Evolutionary conservation across 37 sponge, comb jelly and placozoan genomes (phyloP).

Genomic region (Halisarca cf. caerulea): DNA sequence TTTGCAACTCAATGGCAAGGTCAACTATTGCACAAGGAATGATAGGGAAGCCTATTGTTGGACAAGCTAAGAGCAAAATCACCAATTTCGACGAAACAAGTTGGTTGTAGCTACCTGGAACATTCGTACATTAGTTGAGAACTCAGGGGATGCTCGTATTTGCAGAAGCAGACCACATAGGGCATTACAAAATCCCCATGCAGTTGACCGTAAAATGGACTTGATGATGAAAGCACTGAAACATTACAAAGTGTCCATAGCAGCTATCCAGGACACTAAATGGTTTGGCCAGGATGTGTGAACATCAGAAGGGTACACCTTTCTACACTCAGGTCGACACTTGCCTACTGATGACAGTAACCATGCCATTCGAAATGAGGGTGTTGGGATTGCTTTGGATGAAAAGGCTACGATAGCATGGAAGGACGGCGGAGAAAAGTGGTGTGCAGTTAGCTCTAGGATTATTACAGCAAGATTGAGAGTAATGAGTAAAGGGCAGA

Average conservation of each 20-base stretch:
- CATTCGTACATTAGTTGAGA: not conserved
- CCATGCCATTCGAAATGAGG: not conserved
- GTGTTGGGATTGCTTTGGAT: not conserved
- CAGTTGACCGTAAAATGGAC: not conserved
- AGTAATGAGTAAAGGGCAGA: not conserved
- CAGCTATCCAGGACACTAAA: slow-evolving; percentile 41
- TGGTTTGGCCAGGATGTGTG: slow-evolving; percentile 44
- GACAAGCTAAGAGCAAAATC: not conserved
- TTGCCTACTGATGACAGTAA: not conserved
- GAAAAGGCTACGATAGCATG: slow-evolving; percentile 1
- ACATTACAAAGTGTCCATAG: not conserved
- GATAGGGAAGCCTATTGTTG: not conserved
- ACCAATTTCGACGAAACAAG: too few relatives aligned
- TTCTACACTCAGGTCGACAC: not conserved
- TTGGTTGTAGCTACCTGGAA: not conserved
- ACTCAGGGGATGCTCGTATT: not conserved
- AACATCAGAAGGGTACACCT: slow-evolving; percentile 1
- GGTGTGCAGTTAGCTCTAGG: slow-evolving; percentile 29
- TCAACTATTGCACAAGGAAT: too few relatives aligned
- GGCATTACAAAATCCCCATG: too few relatives aligned
- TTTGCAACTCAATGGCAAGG: too few relatives aligned
- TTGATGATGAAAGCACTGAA: not conserved
- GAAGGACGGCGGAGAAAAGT: slow-evolving; percentile 1
- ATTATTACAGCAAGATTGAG: slow-evolving; percentile 19
- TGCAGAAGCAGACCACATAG: not conserved